Base-by-base conservation (phyloP, 37 sponge, comb jelly and placozoan species). In the Cladorhizidae sp. region DNA sequence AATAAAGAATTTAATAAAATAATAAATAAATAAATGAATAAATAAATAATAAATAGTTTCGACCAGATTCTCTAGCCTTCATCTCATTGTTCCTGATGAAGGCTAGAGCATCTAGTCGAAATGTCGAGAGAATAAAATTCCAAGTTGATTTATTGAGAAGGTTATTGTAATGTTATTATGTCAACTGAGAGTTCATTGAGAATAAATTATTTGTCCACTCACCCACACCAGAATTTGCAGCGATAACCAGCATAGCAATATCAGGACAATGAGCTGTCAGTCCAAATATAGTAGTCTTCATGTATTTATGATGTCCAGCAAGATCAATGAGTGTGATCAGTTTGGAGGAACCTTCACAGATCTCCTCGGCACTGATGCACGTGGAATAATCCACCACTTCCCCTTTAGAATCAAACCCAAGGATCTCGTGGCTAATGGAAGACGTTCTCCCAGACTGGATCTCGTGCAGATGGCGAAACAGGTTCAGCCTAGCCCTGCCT, bases 241-340 rank as follows among this genome's bases (percentile, higher is more conserved):
- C 91, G 20, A 98, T 91, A 7, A 98, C 95, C 55, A 98, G 85
- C 91, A 96, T 91, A 28, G 84, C 90, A 64, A 89, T 80, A 58
- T 98, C 95, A 54, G 99, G 99, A 23, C 83, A 67, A 72, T 96
- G 87, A 25, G 98, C 94, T 18, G 97, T 94, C 51, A 98, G 58
- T 0, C 99, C 99, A 72, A 98, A 96, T 28, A 98, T 89, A 8
- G 99, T 98, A 8, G 99, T 98, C 72, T 91, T 95, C 72, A 98
- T 77, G 80, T 98, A 98, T 81, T 96, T 98, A 55, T 89, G 95
- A 38, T 94, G 95, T 11, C 99, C 99, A 35, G 99, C 99, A 62
- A 98, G 88, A 54, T 98, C 99, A 89, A 98, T 96, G 59, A 98
- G 86, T 17, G 99, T 96, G 28, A 98, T 79, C 25, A 98, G 90